Evolutionary conservation across 2,113 vertebrate species (phyloP), one percentile per base, ranked within the genome.

Genomic region (Pampusana beccarii): DNA sequence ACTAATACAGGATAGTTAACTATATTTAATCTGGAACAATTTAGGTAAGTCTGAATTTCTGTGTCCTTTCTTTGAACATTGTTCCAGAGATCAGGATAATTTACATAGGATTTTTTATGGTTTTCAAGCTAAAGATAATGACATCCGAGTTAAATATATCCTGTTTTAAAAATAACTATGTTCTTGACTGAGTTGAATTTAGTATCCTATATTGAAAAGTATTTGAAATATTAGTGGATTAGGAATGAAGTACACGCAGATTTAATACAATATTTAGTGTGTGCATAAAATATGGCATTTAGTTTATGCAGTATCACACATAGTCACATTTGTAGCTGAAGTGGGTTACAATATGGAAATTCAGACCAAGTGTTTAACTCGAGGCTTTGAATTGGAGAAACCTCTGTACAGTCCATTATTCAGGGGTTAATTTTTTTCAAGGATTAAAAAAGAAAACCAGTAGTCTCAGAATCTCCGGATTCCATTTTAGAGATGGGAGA

Each of bases 401-500:
- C 62, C 26, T 46, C 46, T 80, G 3, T 31, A 28, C 12, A 69
- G 34, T 42, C 24, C 26, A 25, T 5, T 75, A 50, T 90, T 62
- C 13, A 53, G 26, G 8, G 19, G 1, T 46, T 51, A 46, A 13
- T 20, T 44, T 74, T 65, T 87, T 33, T 85, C 19, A 56, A 58
- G n/a, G 21, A 34, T 57, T 83, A 46, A 61, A 44, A 57, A 77
- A 53, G 16, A 77, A 82, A 86, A n/a, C 3, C 3, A 10, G 4
- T 24, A 56, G 29, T 38, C 9, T 77, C 34, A 57, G 53, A 62
- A 46, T 71, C 14, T 48, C 29, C 29, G 8, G 17, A 38, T 72
- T 58, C 7, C 13, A 18, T 64, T 57, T 46, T 29, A 13, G 5
- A 3, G 0, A 1, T 7, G 5, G 16, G 26, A 16, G 28, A 1